Evolutionary conservation across 2,888 invertebrate species (phyloP), one percentile per base, ranked within the genome.

Genomic region (Oconnorella tubifera): DNA sequence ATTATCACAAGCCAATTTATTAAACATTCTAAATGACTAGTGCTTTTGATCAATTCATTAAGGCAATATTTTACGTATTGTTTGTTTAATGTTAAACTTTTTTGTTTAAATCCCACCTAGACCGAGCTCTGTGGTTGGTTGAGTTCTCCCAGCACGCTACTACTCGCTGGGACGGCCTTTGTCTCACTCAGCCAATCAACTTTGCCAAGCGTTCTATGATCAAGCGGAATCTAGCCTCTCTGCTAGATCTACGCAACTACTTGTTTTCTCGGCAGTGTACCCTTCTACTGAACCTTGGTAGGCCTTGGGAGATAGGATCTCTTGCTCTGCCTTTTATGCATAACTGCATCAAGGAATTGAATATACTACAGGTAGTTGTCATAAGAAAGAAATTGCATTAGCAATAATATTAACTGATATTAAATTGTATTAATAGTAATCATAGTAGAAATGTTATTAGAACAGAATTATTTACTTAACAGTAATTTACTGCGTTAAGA

Each of bases 161-260:
- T 56, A 86, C 87, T 56, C 86, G 87, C 56, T 94, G 94, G 89
- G 89, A 90, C 75, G 93, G 93, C 0, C 87, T 95, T 23, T 89
- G 85, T 80, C 84, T 85, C 10, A 73, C 78, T 19, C 76, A 77
- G 65, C 73, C 80, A 2, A 75, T 79, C 23, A 75, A 80, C 68
- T 74, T 74, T 55, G 76, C 76, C 28, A 76, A 79, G 56, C 72
- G 83, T 2, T 74, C 78, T 60, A 70, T 75, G 60, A 78, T 84
- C 53, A 73, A 77, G 48, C 71, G 76, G 83, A 84, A 83, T 68
- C 80, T 83, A 73, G 88, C 89, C 1, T 90, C 92, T 0, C 83
- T 96, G 65, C 83, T 97, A 75, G 94, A 96, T 82, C 89, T 97
- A 77, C 86, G 96, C 69, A 92, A 93, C 81, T 97, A 97, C 83